Base-by-base conservation (phyloP, 2,113 vertebrate genomes). In the Tenrec ecaudatus region DNA sequence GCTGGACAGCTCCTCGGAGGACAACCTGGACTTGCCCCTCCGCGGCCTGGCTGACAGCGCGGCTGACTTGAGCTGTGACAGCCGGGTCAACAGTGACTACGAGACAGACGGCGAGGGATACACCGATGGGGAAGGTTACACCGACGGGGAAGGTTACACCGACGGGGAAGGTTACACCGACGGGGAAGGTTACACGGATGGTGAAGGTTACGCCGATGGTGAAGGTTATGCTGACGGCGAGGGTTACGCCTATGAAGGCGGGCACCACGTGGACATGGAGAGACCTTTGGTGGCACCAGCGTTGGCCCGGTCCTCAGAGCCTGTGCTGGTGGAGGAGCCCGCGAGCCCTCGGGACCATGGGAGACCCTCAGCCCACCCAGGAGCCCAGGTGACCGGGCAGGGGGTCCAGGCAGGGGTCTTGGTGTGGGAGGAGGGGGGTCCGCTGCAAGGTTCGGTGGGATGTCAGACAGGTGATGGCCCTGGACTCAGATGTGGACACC, bases 1-100 rank as follows among this genome's bases (percentile, higher is more conserved):
- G 99, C 88, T 98, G 98, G 99, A 99, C 20, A 87, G 93, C 16
- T 97, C 98, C 0, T 96, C 97, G 0, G 98, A 97, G 38, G 98
- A 99, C 25, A 98, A 97, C 53, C 98, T 99, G 92, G 98, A 98
- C 2, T 95, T 99, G 47, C 98, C 98, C 0, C 98, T 98, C 89
- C 97, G 97, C 0, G 96, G 97, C 0, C 98, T 97, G 12, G 96
- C 40, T 0, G 96, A 96, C 60, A 95, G 96, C 92, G 97, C 98
- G 0, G 99, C 99, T 17, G 99, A 99, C 96, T 98, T 99, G 91
- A 99, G 99, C 38, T 99, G 99, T 0, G 99, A 98, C 94, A 99
- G 98, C 62, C 98, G 77, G 0, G 97, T 96, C 92, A 98, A 99
- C 97, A 99, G 99, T 0, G 99, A 99, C 97, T 99, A 99, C 0